Conservation (phyloP, 1,140 invertebrate species). For the Pseudachorutes palmiensis region DNA sequence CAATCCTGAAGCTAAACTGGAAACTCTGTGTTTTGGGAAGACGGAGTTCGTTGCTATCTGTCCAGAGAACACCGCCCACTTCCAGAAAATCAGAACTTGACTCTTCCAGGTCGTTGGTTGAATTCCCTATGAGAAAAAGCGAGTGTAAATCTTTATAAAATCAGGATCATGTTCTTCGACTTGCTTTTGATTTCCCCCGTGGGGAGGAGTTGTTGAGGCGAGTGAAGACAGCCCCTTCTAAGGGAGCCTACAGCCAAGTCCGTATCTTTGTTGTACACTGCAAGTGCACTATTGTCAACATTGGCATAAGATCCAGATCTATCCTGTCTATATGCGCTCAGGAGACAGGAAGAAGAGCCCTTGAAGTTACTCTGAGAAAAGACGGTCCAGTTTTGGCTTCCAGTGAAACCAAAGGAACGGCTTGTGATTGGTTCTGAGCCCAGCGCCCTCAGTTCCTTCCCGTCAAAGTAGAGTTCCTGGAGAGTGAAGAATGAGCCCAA, state of each 20-base stretch:
- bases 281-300: neutral
- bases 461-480: conserved; percentile 14
- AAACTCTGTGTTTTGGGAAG: neutral
- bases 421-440: neutral
- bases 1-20: neutral
- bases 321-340: neutral
- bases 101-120: too few species aligned
- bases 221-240: neutral
- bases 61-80: neutral
- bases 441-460: neutral
- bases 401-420: conserved; percentile 10
- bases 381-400: conserved; percentile 7
- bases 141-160: too few species aligned
- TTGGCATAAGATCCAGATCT: neutral
- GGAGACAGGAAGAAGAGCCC: neutral
- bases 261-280: neutral
- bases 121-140: too few species aligned
- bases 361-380: neutral
- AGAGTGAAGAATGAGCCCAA: conserved; percentile 1
- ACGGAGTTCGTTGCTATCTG: neutral
- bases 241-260: neutral
- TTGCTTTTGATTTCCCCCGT: too few species aligned
- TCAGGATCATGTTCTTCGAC: too few species aligned
- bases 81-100: neutral
- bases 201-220: neutral